Evolutionary conservation across 2,113 vertebrate genomes (phyloP), one percentile per base, ranked within the genome.

Genomic region (Lichenostomus cassidix): DNA sequence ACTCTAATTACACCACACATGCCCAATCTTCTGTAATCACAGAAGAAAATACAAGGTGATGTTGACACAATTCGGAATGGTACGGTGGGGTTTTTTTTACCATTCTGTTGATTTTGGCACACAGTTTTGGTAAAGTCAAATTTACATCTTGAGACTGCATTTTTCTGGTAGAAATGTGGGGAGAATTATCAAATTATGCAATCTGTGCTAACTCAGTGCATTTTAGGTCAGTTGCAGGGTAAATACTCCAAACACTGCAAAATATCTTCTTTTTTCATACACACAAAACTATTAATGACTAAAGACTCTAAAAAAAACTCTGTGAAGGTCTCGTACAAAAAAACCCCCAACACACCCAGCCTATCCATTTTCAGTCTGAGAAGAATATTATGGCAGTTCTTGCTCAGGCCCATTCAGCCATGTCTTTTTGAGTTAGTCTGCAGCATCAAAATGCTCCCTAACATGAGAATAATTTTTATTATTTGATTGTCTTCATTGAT

Each of bases 11-110:
- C 25, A 87, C 74, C 80, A 91, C 50, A 49, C 47, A n/a, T 81
- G 63, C 59, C 71, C 73, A 95, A 68, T 46, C 58, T 44, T 52
- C 94, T 9, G 70, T 86, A 94, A 88, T 96, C 81, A 90, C 80
- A 90, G 75, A 63, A 67, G 53, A 79, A 64, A 35, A 10, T 56
- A 11, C 42, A 60, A 73, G 37, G 10, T 58, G 55, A 73, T 90
- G 33, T 60, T 78, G 92, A 85, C 46, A 88, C 39, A 90, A 70
- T 93, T 60, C 84, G 80, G 88, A 75, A 77, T 69, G 75, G 88
- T 7, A 8, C 25, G 14, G 50, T 71, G 59, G 15, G 11, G 7
- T 65, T 25, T 60, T 62, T 74, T 81, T 89, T 81, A 28, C 33
- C 33, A 42, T 70, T 41, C 33, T 82, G 20, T 18, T 49, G 37